Base-by-base conservation (phyloP, 2,797 vertebrate genomes). In the Darevskia mixta region DNA sequence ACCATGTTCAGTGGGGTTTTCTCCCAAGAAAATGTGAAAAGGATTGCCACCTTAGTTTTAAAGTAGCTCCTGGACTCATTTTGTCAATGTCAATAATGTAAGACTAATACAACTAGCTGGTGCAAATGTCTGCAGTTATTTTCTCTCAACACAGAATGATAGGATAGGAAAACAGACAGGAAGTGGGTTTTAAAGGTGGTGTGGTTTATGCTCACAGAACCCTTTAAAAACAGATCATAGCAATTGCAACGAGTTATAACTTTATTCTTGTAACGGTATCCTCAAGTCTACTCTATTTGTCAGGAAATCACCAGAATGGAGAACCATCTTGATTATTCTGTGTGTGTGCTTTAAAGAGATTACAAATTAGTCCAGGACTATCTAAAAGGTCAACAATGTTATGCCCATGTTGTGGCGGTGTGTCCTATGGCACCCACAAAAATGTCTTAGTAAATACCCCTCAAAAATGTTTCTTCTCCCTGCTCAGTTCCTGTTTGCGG, bases 161-260 rank as follows among this genome's bases (percentile, higher is more conserved):
- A 3, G 17, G 0, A 13, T 49, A 23, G n/a, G 76, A 76, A n/a
- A 58, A 9, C 0, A 1, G 29, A 58, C 41, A 32, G 66, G 0
- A 64, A 23, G 61, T 0, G 45, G 25, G 58, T 27, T 17, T 10
- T 29, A 20, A 13, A 11, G 25, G 9, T 11, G 5, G 3, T 4
- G 45, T 66, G 45, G 29, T 41, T 58, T 18, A 23, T 64, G 0
- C 2, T n/a, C 71, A 61, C 90, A 8, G 0, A 0, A 64, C n/a
- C 8, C 7, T 3, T 15, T 67, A 67, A 78, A 71, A 82, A 77
- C 41, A 86, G 7, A 82, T 23, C 35, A 76, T 87, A 87, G 35
- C 18, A 0, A 61, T 7, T 23, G 87, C 86, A 83, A 71, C 72
- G 41, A 61, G 61, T 27, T 0, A 0, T 75, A 55, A 23, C 69